Base-by-base conservation (phyloP, 2,113 vertebrate species). In the Laticauda laticaudata region DNA sequence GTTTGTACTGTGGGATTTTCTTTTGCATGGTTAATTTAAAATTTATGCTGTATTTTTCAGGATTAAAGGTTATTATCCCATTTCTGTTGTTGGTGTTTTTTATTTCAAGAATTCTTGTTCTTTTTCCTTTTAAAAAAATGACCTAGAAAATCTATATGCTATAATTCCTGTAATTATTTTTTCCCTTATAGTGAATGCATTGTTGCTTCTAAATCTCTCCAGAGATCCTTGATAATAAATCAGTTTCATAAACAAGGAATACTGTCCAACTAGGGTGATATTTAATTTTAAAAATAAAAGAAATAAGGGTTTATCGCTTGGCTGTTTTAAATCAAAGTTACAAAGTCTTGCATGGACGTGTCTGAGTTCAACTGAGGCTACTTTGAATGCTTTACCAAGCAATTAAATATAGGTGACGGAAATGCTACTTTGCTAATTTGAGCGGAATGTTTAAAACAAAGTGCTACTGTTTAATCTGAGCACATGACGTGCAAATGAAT, bases 391-490 rank as follows among this genome's bases (percentile, higher is more conserved):
- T 18, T 95, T 94, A 75, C 94, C 54, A 95, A 94, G 89, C 26
- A 95, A 92, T 97, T 95, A 97, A 96, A 97, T 96, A 96, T 98
- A 98, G 97, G 98, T 98, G 96, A 97, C 97, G 97, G 96, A 97
- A 97, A 97, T 95, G 96, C 96, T 97, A 97, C 90, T 97, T 97
- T 97, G 97, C 97, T 97, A 97, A 97, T 97, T 98, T 98, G 96
- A 97, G 96, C 96, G 96, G 97, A 97, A 96, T 92, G 96, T 96
- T 97, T 97, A 94, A 97, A 97, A 98, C 98, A 98, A 98, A 97
- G 97, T 97, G 97, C 97, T 97, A 97, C 96, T 98, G 97, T 98
- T 98, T 97, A 97, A 97, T 97, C 97, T 95, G 97, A 96, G 97
- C 97, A 97, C 97, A 97, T 97, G 97, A 98, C 24, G 97, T 96